These are phyloP conservation scores for Cephalopholis sonnerati DNA, from an alignment of 2,113 vertebrate genomes.

Conservation along the genomic window DNA sequence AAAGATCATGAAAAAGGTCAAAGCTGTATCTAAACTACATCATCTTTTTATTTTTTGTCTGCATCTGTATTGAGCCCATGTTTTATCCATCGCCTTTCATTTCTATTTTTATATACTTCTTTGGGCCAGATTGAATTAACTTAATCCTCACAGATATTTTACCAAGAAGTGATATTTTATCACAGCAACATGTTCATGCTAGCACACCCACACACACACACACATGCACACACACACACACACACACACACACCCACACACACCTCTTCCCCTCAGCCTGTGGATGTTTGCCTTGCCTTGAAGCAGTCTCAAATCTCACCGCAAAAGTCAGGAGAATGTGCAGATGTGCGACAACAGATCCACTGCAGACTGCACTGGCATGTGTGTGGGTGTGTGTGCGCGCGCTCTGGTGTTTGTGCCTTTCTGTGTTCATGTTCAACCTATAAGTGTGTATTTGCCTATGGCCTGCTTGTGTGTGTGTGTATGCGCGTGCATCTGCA, in stretches of 20 bases:
- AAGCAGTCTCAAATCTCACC: slow-evolving; percentile 44
- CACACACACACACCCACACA: slow-evolving; percentile 24
- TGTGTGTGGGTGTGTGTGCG: slow-evolving; percentile 30
- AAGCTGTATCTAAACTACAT: neutral
- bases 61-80: neutral
- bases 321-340: slow-evolving; percentile 60
- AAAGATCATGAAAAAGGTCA: neutral
- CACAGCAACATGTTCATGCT: slow-evolving; percentile 14
- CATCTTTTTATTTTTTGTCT: neutral
- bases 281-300: slow-evolving; percentile 51
- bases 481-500: slow-evolving; percentile 31
- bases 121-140: slow-evolving; percentile 8
- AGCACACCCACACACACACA: neutral
- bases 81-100: slow-evolving; percentile 33
- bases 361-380: slow-evolving; percentile 41
- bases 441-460: slow-evolving; percentile 42
- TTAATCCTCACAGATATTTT: neutral
- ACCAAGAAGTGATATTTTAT: neutral
- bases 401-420: neutral
- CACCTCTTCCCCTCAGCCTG: slow-evolving; percentile 41
- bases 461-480: neutral
- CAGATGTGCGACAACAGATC: slow-evolving; percentile 59
- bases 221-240: slow-evolving; percentile 10
- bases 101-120: neutral
- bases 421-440: slow-evolving; percentile 22